Conservation (phyloP, 2,113 vertebrate genomes). For the Hippoglossus stenolepis region DNA sequence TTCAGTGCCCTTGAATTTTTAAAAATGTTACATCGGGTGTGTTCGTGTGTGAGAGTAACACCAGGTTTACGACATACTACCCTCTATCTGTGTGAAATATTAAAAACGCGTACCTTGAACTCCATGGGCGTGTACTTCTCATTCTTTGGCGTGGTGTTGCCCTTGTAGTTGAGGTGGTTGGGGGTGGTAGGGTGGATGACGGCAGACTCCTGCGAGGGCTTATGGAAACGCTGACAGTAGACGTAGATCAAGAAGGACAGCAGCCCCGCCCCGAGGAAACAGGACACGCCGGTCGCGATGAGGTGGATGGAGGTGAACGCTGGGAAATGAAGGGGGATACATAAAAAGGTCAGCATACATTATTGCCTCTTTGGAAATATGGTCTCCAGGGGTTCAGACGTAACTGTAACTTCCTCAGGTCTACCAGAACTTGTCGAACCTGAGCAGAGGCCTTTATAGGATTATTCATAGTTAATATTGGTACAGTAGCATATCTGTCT, state of each 20-base stretch:
- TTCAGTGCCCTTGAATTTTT: conserved; percentile 35
- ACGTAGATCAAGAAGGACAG: conserved; percentile 94
- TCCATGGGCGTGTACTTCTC: conserved; percentile 99
- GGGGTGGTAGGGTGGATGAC: conserved; percentile 97
- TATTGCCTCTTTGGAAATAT: too few relatives aligned
- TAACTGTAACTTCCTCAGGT: too few relatives aligned
- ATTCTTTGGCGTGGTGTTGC: conserved; percentile 96
- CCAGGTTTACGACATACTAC: neutral
- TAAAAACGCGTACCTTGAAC: conserved; percentile 88
- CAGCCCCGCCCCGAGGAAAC: conserved; percentile 95
- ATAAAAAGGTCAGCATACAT: neutral
- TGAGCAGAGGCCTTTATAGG: too few relatives aligned
- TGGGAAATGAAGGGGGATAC: conserved; percentile 59
- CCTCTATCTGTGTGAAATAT: too few relatives aligned
- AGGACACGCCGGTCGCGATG: conserved; percentile 95
- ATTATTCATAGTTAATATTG: too few relatives aligned
- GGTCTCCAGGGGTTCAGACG: too few relatives aligned
- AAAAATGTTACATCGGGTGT: neutral
- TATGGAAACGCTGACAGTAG: conserved; percentile 94
- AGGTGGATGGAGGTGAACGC: conserved; percentile 95
- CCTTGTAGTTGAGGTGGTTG: conserved; percentile 98
- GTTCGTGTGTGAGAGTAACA: neutral
- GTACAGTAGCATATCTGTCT: too few relatives aligned
- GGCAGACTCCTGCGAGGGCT: conserved; percentile 95
- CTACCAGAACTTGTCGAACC: too few relatives aligned